These are phyloP conservation scores for Uromys caudimaculatus DNA, from an alignment of 2,797 vertebrate species.

Conservation along the genomic window DNA sequence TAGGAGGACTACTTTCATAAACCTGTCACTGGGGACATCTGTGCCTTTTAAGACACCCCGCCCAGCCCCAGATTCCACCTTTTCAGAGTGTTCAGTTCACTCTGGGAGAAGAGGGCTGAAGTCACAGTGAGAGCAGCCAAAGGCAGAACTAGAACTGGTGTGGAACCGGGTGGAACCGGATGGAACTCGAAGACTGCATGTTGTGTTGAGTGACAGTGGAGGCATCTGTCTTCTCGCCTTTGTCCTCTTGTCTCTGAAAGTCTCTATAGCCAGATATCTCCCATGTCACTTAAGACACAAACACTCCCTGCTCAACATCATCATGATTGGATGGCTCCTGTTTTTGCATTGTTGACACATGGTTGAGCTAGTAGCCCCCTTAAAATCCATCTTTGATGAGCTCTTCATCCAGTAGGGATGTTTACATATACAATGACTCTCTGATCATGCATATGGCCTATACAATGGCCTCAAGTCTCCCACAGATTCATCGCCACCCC, in stretches of 20 bases:
- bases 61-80: neutral
- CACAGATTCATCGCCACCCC: rapidly evolving
- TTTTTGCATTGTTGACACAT: neutral
- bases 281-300: neutral
- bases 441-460: neutral
- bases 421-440: neutral
- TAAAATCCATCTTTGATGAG: neutral
- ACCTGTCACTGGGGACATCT: neutral
- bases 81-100: neutral
- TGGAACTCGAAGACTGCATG: neutral
- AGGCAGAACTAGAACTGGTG: neutral
- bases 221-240: neutral
- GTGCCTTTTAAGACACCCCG: neutral
- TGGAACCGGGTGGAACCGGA: rapidly evolving
- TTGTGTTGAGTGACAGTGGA: neutral
- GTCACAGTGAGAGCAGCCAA: neutral
- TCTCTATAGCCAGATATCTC: neutral
- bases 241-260: neutral
- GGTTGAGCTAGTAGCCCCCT: neutral
- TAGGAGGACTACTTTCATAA: neutral
- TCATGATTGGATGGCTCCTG: neutral
- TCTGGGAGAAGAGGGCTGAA: neutral
- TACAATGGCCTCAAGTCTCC: neutral
- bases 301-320: neutral
- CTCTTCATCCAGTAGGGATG: neutral